phyloP scores from a whole-genome alignment of 2,113 vertebrate species.

The Physeter macrocephalus region DNA sequence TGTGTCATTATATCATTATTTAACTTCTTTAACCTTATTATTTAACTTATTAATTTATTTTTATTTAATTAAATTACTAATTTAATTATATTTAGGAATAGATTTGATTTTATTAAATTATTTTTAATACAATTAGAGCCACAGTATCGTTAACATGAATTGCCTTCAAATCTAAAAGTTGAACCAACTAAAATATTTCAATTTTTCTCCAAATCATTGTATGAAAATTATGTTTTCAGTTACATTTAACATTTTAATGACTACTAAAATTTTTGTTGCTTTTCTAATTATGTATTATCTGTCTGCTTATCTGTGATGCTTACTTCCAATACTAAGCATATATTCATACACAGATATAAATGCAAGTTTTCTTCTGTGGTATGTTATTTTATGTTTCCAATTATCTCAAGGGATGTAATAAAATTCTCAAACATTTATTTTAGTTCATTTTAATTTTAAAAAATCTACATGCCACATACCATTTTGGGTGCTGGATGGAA shows the following conservation, averaged over 20 bases:
- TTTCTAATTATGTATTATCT: background rate
- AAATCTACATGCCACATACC: background rate
- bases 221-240: background rate
- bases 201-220: background rate
- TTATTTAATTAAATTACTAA: constrained; percentile 48
- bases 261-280: background rate
- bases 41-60: constrained; percentile 28
- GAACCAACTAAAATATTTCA: background rate
- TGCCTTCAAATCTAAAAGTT: constrained; percentile 3
- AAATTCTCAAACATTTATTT: constrained; percentile 40
- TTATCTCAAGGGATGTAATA: constrained; percentile 36
- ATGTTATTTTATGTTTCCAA: constrained; percentile 24
- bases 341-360: background rate
- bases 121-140: constrained; percentile 12
- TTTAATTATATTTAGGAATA: background rate
- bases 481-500: background rate
- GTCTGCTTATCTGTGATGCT: background rate
- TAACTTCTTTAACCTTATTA: background rate
- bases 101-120: background rate
- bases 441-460: constrained; percentile 41
- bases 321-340: background rate
- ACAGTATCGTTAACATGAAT: background rate
- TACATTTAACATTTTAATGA: background rate
- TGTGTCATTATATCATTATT: background rate
- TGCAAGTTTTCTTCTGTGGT: background rate